Conservation (phyloP, 2,888 invertebrate species). For the Microctonus aethiopoides region DNA sequence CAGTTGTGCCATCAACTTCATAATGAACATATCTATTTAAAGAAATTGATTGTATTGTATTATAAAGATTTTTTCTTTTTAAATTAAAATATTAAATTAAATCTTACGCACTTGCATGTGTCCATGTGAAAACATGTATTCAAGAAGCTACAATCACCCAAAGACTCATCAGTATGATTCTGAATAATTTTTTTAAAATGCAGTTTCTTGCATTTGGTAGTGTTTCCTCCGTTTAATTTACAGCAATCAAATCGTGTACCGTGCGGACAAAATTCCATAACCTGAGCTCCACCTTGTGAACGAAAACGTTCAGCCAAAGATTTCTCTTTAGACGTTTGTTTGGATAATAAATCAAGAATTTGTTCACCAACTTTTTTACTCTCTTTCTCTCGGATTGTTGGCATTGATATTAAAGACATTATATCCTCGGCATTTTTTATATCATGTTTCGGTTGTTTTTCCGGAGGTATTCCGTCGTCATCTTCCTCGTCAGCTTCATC, state of each 20-base stretch:
- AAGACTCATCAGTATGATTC: slow-evolving; percentile 91
- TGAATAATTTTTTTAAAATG: slow-evolving; percentile 98
- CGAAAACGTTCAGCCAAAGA: slow-evolving; percentile 95
- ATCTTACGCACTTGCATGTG: slow-evolving; percentile 82
- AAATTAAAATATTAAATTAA: neutral
- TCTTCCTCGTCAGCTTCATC: slow-evolving; percentile 54
- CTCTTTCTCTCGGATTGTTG: slow-evolving; percentile 94
- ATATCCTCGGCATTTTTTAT: slow-evolving; percentile 65
- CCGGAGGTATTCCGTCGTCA: slow-evolving; percentile 49
- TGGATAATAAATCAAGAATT: slow-evolving; percentile 91
- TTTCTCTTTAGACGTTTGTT: slow-evolving; percentile 95
- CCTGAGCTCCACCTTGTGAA: slow-evolving; percentile 92
- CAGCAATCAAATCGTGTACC: slow-evolving; percentile 92
- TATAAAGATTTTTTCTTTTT: neutral
- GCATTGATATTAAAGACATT: slow-evolving; percentile 88
- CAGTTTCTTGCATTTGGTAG: slow-evolving; percentile 81
- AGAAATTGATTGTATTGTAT: neutral
- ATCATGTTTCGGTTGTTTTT: slow-evolving; percentile 59
- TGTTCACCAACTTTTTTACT: slow-evolving; percentile 96
- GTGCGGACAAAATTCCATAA: slow-evolving; percentile 96
- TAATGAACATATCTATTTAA: slow-evolving; percentile 93
- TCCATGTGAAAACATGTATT: slow-evolving; percentile 99
- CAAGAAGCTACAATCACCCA: slow-evolving; percentile 97
- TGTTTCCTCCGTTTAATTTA: slow-evolving; percentile 57
- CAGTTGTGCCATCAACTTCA: slow-evolving; percentile 85